A percentile compares a stretch with the other conserved stretches of the same genome.
Conservation (phyloP, 1,140 invertebrate genomes). For the Drosophila seguyi region DNA sequence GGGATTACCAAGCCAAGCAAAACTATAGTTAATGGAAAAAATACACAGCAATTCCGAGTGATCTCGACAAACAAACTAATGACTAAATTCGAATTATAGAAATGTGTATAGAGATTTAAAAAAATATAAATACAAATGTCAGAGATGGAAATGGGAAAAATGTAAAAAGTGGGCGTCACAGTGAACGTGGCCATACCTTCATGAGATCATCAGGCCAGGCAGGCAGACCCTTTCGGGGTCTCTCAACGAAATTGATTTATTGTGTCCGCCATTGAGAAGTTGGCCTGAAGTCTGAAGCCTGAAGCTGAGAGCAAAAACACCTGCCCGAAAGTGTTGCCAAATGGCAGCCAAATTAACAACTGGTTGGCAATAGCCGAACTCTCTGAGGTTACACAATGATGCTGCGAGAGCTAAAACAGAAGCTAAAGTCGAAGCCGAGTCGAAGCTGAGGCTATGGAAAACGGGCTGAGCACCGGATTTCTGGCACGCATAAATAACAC, state of each 20-base stretch:
- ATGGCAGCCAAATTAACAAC: slow-evolving; percentile 70
- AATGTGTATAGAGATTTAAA: background rate
- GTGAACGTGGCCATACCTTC: slow-evolving; percentile 5
- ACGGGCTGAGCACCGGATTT: slow-evolving; percentile 19
- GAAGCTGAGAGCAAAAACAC: slow-evolving; percentile 43
- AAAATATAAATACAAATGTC: slow-evolving; percentile 7
- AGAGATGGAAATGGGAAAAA: slow-evolving; percentile 9
- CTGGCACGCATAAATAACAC: slow-evolving; percentile 56
- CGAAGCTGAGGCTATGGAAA: slow-evolving; percentile 5
- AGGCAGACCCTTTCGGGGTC: slow-evolving; percentile 34
- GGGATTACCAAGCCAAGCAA: slow-evolving; percentile 26
- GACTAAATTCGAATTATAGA: slow-evolving; percentile 21
- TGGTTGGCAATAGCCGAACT: slow-evolving; percentile 59
- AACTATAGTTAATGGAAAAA: background rate
- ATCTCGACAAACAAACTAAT: slow-evolving; percentile 25
- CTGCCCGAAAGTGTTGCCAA: slow-evolving; percentile 56
- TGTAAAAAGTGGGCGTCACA: slow-evolving; percentile 32
- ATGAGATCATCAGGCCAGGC: slow-evolving; percentile 43
- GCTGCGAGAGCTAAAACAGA: slow-evolving; percentile 6
- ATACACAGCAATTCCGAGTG: background rate
- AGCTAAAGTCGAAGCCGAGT: background rate
- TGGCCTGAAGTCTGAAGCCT: slow-evolving; percentile 18
- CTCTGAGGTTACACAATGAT: slow-evolving; percentile 60
- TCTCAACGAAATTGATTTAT: slow-evolving; percentile 55
- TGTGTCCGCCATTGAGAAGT: slow-evolving; percentile 31